A percentile compares a stretch with the other conserved stretches of the same genome.
phyloP scores from a whole-genome alignment of 2,113 vertebrate species.

The Microcebus griseorufus region DNA sequence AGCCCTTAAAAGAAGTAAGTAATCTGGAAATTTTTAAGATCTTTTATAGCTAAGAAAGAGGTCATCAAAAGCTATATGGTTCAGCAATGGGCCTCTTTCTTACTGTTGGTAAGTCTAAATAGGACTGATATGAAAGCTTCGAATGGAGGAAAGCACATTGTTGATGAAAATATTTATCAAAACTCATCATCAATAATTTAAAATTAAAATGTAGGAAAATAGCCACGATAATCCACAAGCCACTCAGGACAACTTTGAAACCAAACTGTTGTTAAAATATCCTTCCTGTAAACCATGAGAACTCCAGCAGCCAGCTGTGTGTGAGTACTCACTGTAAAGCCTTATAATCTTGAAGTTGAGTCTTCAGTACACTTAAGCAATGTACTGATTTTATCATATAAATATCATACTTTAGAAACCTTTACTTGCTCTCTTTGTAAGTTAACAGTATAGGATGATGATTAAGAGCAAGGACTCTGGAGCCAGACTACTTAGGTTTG shows the following conservation, averaged over 20 bases:
- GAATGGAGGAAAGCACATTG: neutral
- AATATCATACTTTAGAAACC: neutral
- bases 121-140: neutral
- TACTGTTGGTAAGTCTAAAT: neutral
- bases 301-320: neutral
- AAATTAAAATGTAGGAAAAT: slow-evolving; percentile 29
- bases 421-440: neutral
- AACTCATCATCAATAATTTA: neutral
- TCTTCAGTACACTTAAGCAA: neutral
- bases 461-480: neutral
- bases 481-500: neutral
- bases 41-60: neutral
- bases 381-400: neutral
- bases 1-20: neutral
- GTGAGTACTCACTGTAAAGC: neutral
- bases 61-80: neutral
- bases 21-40: neutral
- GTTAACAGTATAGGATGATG: neutral
- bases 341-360: neutral
- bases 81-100: neutral
- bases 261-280: neutral
- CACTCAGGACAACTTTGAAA: neutral
- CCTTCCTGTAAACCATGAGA: neutral
- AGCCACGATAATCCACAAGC: neutral
- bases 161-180: neutral